These are phyloP conservation scores for Desmodus rotundus DNA, from an alignment of 2,113 vertebrate species.

Conservation along the genomic window DNA sequence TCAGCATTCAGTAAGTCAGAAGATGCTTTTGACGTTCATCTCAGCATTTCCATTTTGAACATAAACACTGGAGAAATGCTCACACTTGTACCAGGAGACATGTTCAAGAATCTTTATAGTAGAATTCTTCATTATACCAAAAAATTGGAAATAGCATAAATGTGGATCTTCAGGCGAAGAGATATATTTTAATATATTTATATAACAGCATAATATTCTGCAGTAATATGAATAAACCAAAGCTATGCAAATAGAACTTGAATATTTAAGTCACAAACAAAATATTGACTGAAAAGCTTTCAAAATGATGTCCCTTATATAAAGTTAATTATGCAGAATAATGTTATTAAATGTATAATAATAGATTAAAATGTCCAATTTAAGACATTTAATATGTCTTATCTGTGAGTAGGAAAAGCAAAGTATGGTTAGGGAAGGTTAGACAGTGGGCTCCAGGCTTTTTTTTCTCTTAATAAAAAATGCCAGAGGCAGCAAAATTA, in stretches of 20 bases:
- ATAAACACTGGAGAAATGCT: not conserved
- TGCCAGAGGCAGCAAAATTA: not conserved
- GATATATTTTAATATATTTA: not conserved
- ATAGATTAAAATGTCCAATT: slow-evolving; percentile 12
- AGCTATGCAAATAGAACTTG: not conserved
- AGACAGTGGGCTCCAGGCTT: not conserved
- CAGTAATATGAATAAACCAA: not conserved
- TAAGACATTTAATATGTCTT: not conserved
- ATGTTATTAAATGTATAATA: not conserved
- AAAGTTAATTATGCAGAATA: slow-evolving; percentile 8
- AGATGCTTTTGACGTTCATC: not conserved
- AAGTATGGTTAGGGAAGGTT: not conserved
- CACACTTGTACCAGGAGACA: not conserved
- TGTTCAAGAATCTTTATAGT: not conserved
- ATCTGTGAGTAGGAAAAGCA: not conserved
- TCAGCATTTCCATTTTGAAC: not conserved
- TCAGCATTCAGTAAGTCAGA: not conserved
- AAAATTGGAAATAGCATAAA: not conserved
- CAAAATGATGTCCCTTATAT: not conserved
- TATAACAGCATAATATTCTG: not conserved
- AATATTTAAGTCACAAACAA: not conserved
- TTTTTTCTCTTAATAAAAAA: not conserved
- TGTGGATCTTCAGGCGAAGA: not conserved
- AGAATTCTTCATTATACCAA: not conserved
- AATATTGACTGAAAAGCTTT: not conserved